phyloP scores from a whole-genome alignment of 2,113 vertebrate species.

The Crocuta crocuta region DNA sequence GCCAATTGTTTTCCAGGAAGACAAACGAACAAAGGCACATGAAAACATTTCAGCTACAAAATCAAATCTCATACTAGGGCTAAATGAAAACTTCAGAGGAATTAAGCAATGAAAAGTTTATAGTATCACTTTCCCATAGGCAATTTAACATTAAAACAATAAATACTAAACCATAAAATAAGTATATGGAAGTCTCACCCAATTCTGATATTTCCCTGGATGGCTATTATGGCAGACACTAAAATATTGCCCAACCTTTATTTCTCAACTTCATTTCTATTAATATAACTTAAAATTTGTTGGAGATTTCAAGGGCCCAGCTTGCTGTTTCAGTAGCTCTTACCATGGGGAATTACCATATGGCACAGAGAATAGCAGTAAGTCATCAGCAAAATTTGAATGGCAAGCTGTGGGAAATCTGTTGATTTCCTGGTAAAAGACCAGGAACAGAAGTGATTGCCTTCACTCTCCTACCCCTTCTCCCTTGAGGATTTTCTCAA shows the following conservation, averaged over 20 bases:
- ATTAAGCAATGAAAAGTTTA: constrained; percentile 37
- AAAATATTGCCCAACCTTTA: constrained; percentile 29
- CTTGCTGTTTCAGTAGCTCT: neutral
- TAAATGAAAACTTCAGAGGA: constrained; percentile 48
- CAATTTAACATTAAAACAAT: constrained; percentile 73
- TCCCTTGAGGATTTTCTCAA: neutral
- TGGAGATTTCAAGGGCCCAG: neutral
- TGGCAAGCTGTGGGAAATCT: neutral
- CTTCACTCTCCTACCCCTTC: neutral
- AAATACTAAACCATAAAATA: constrained; percentile 64
- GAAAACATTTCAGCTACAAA: neutral
- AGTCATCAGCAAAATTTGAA: neutral
- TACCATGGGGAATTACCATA: neutral
- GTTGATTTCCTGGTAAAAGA: neutral
- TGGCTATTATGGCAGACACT: neutral
- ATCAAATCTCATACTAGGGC: neutral
- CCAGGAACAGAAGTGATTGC: neutral
- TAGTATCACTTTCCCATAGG: neutral
- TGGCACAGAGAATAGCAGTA: neutral
- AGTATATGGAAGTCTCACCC: neutral
- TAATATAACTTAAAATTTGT: constrained; percentile 40
- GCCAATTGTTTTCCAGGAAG: neutral
- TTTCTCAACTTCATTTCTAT: neutral
- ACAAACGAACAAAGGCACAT: neutral
- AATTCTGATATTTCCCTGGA: constrained; percentile 53